These are phyloP conservation scores for Melipona beecheii DNA, from an alignment of 2,888 invertebrate genomes.

Conservation along the genomic window DNA sequence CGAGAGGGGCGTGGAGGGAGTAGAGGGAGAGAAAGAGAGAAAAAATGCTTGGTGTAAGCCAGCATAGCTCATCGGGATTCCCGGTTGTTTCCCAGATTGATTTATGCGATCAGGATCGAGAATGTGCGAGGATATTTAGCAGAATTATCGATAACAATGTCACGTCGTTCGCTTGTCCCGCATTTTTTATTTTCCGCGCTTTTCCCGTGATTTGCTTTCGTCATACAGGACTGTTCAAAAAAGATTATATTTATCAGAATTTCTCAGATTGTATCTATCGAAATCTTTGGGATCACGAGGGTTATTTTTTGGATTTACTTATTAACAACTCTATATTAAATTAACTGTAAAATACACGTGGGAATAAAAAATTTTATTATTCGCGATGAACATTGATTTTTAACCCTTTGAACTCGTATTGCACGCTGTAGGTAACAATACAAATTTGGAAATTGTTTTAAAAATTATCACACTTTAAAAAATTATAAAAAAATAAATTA, in stretches of 20 bases:
- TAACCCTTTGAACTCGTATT: no score
- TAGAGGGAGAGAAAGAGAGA: background rate
- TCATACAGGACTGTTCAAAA: background rate
- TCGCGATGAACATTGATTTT: no score
- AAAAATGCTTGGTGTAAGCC: background rate
- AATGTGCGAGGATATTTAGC: background rate
- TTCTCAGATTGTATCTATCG: no score
- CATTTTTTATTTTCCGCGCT: background rate
- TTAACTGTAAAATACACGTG: no score
- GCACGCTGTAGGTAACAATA: no score
- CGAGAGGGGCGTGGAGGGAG: background rate
- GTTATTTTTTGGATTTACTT: no score
- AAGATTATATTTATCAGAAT: background rate
- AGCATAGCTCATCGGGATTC: background rate
- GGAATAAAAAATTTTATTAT: no score
- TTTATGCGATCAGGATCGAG: background rate
- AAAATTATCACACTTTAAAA: no score
- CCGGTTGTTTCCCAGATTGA: background rate
- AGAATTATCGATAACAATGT: constrained; percentile 12
- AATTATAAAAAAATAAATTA: no score
- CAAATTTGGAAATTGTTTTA: no score
- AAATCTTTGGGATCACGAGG: no score
- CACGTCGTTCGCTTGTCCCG: background rate
- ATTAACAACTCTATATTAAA: no score
- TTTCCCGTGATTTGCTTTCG: background rate